A percentile compares a stretch with the other conserved stretches of the same genome.
Evolutionary conservation across 2,888 invertebrate species (phyloP).

Genomic region (Synanthedon vespiformis): DNA sequence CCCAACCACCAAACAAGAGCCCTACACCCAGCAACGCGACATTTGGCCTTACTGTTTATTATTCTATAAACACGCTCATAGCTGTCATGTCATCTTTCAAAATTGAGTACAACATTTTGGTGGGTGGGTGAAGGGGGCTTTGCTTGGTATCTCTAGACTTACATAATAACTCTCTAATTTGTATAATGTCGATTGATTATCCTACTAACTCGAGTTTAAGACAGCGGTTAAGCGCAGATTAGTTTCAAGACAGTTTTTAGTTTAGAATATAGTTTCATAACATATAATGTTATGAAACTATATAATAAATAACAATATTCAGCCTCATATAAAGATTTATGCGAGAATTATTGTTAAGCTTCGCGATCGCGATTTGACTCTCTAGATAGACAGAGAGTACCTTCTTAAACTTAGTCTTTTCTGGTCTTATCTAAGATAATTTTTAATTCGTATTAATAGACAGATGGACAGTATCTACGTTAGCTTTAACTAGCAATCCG

Average conservation of each 20-base stretch:
- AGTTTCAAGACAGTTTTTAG: neutral
- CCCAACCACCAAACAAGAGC: constrained; percentile 71
- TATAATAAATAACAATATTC: neutral
- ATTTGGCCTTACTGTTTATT: constrained; percentile 26
- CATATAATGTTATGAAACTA: too few species aligned
- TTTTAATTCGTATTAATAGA: too few species aligned
- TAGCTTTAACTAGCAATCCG: too few species aligned
- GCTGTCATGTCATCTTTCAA: constrained; percentile 18
- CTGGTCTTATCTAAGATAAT: too few species aligned
- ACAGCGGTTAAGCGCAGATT: too few species aligned
- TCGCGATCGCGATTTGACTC: too few species aligned
- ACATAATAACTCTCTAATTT: constrained; percentile 1
- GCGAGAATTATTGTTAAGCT: neutral
- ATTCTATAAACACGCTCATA: constrained; percentile 5
- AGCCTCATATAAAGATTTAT: neutral
- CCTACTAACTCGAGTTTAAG: too few species aligned
- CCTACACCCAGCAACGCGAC: constrained; percentile 59
- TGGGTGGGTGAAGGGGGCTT: constrained; percentile 72
- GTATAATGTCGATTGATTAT: too few species aligned
- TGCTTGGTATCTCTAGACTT: constrained; percentile 67
- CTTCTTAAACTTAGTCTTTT: too few species aligned
- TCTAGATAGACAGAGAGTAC: too few species aligned
- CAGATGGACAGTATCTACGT: too few species aligned
- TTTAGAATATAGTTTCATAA: neutral
- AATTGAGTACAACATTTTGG: constrained; percentile 54